Base-by-base conservation (phyloP, 2,113 vertebrate genomes). In the Crotalus tigris region DNA sequence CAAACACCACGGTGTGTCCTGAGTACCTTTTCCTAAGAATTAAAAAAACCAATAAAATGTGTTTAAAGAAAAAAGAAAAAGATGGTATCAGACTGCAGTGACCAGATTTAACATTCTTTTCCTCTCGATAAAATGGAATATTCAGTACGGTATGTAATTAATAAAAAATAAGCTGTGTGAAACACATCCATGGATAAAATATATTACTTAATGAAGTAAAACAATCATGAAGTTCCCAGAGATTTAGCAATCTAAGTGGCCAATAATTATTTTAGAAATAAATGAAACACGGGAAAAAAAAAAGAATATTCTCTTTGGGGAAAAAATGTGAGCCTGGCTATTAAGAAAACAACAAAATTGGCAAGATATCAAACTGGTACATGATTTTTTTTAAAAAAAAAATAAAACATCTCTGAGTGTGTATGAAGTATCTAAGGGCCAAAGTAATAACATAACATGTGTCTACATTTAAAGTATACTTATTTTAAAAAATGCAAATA, bases 171-270 rank as follows among this genome's bases (percentile, higher is more conserved):
- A 87, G 29, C 49, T 53, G 12, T n/a, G 26, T 88, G 29, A 58
- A 64, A 54, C 29, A 9, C 49, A 88, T 92, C 88, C 57, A 92
- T 87, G 85, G 61, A 92, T 15, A n/a, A 87, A 33, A 92, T 88
- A 92, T n/a, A 91, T 87, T 46, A 21, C 17, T 87, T 21, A 87
- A 87, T 61, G 21, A 64, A 87, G 19, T 64, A 49, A 58, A 58
- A 49, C 44, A 87, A 59, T 59, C 2, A 51, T 59, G 23, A 5
- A 59, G 17, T 9, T 44, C 55, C 13, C 44, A 59, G 86, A 55
- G 6, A 91, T 86, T 9, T 91, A 85, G 17, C 46, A 59, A 59
- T 59, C 46, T 86, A 59, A 59, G 39, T 87, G 59, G 55, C 8
- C 2, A 87, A 64, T 49, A 19, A 87, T 87, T 59, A 87, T 88